Evolutionary conservation across 2,113 vertebrate genomes (phyloP), one percentile per base, ranked within the genome.

Genomic region (Eulemur macaco): DNA sequence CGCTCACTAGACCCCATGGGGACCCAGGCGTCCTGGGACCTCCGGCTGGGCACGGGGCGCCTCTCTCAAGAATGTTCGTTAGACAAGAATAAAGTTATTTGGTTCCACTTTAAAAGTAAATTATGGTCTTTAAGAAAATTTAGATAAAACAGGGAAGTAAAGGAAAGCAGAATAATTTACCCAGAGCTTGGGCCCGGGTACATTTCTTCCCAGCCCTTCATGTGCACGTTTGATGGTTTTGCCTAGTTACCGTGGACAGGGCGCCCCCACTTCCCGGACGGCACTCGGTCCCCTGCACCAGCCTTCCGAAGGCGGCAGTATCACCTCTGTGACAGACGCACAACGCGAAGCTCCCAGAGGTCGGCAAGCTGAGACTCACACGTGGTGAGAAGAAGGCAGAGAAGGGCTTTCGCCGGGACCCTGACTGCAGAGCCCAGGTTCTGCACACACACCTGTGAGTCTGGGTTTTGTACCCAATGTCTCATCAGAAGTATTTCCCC

Each of bases 221-320:
- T 3, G 25, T 18, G 6, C 0, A 7, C 1, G 25, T 15, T 7
- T 11, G 45, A 27, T 15, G 42, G 31, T 17, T 56, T 45, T 23
- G 42, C 13, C 42, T 17, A 42, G n/a, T 6, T 11, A 1, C 18
- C 0, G 1, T 13, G 54, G 18, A 34, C 58, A 1, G 5, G 42
- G 21, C 1, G 0, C 17, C 13, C 7, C 6, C 0, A 17, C 21
- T 31, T 71, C 68, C 39, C 68, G 1, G 14, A 2, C 1, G 12
- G 13, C 2, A 0, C 52, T 66, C 1, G 0, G 4, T 66, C 29
- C n/a, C 56, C 14, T 17, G 76, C 25, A 9, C 14, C 10, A 12
- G n/a, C n/a, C 39, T 47, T 63, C 14, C n/a, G 39, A n/a, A 25
- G 84, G 21, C 52, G 8, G 68, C 21, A 12, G 45, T 1, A 0